phyloP scores from a whole-genome alignment of 2,113 vertebrate species.

The Turdus rufiventris region DNA sequence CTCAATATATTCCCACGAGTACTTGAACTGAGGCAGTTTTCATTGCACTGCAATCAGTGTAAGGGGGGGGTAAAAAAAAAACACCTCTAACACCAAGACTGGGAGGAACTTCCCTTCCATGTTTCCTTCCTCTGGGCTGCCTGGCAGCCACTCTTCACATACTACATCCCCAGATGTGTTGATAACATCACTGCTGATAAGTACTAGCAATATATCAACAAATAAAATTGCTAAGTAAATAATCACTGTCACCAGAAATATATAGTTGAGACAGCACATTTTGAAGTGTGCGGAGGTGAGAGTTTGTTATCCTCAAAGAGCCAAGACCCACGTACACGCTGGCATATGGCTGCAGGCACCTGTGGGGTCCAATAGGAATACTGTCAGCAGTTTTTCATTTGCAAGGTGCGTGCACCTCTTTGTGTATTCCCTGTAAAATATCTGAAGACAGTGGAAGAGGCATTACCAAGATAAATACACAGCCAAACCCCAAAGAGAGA shows the following conservation, averaged over 20 bases:
- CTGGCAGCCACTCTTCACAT: not conserved
- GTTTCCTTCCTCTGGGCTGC: not conserved
- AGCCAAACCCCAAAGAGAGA: not conserved
- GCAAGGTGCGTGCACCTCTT: not conserved
- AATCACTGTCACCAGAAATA: slow-evolving; percentile 55
- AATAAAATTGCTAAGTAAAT: slow-evolving; percentile 51
- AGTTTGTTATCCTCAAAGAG: not conserved
- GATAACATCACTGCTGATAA: slow-evolving; percentile 34
- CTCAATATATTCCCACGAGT: not conserved
- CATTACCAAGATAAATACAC: not conserved
- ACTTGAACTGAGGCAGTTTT: not conserved
- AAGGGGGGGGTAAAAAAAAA: not conserved
- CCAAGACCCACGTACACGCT: not conserved
- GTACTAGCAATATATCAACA: slow-evolving; percentile 1
- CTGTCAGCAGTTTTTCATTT: slow-evolving; percentile 43
- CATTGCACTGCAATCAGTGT: not conserved
- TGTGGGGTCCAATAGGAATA: not conserved
- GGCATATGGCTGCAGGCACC: slow-evolving; percentile 29
- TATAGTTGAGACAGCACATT: not conserved
- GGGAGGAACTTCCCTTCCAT: not conserved
- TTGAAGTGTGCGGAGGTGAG: slow-evolving; percentile 16
- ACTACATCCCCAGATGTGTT: slow-evolving; percentile 24
- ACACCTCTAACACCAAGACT: not conserved
- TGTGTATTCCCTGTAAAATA: not conserved
- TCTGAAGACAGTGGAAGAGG: not conserved